Evolutionary conservation across 1,140 invertebrate genomes (phyloP).

Genomic region (Cryptotermes secundus): DNA sequence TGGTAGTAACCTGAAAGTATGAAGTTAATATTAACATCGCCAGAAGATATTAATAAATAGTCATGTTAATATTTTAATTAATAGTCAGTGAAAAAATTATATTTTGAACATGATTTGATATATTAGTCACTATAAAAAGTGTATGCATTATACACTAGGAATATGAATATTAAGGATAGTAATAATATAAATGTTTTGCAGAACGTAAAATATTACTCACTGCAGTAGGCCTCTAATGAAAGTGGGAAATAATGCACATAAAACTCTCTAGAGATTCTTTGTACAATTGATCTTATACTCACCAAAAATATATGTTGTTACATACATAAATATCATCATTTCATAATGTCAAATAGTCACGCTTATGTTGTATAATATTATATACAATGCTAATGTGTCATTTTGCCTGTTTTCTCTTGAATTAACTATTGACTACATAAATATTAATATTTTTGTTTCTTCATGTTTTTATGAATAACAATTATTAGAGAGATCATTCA

Average conservation of each 20-base stretch:
- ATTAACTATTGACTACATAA: background rate
- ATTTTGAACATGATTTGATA: background rate
- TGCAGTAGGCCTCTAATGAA: background rate
- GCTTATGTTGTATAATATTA: constrained; percentile 29
- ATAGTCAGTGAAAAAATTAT: background rate
- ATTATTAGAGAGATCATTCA: background rate
- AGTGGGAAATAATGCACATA: constrained; percentile 30
- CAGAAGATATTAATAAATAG: background rate
- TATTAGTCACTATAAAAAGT: background rate
- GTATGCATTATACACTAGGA: too few species aligned
- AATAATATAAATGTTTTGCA: background rate
- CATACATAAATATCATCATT: constrained; percentile 35
- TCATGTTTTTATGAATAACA: background rate
- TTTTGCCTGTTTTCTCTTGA: background rate
- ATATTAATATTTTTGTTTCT: background rate
- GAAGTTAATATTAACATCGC: background rate
- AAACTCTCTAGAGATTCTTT: constrained; percentile 26
- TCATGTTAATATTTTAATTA: background rate
- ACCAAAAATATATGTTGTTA: constrained; percentile 35
- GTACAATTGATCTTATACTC: constrained; percentile 34
- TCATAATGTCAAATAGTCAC: constrained; percentile 7
- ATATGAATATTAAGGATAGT: background rate
- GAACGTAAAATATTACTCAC: background rate
- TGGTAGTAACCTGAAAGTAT: background rate
- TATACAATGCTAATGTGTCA: constrained; percentile 31